Evolutionary conservation across 1,140 invertebrate genomes (phyloP).

Genomic region (fruit fly (Drosophila melanogaster)): Release_6_plus_ISO1_MT NT_033777.3:18865501-18866000

Average conservation of each 20-base stretch:
- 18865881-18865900: slow-evolving; percentile 56
- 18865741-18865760: slow-evolving; percentile 56
- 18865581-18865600: slow-evolving; percentile 48
- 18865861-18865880: slow-evolving; percentile 18
- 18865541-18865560: slow-evolving; percentile 53
- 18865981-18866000: slow-evolving; percentile 76
- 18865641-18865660: slow-evolving; percentile 19
- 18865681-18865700: slow-evolving; percentile 15
- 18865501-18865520: slow-evolving; percentile 78
- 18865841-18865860: slow-evolving; percentile 32
- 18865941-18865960: slow-evolving; percentile 74
- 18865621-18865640: slow-evolving; percentile 10
- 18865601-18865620: slow-evolving; percentile 66
- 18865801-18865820: background rate
- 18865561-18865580: slow-evolving; percentile 42
- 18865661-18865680: slow-evolving; percentile 64
- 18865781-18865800: slow-evolving; percentile 24
- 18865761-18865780: slow-evolving; percentile 72
- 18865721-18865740: slow-evolving; percentile 57
- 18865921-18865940: slow-evolving; percentile 55
- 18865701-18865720: slow-evolving; percentile 21
- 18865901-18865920: slow-evolving; percentile 50
- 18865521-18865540: slow-evolving; percentile 73
- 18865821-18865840: slow-evolving; percentile 17
- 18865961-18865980: slow-evolving; percentile 82